Base-by-base conservation (phyloP, 2,797 vertebrate genomes). In the Liasis olivaceus region DNA sequence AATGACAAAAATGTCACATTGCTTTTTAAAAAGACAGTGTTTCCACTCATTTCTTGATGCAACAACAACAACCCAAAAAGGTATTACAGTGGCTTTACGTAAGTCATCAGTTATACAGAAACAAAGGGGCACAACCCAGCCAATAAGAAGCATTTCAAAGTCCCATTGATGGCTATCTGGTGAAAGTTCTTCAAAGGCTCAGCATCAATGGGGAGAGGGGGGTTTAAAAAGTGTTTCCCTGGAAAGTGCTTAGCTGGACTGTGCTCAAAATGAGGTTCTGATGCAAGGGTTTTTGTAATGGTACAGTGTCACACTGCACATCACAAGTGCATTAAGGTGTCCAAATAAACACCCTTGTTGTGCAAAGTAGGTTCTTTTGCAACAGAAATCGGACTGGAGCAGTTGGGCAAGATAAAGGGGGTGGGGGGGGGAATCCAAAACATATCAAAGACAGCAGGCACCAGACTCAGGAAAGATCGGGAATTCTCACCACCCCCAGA, bases 231-330 rank as follows among this genome's bases (percentile, higher is more conserved):
- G 51, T 24, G n/a, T 87, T 88, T 36, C 31, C 20, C 31, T 64
- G 24, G 42, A 93, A 88, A 91, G 92, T 88, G 89, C 92, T 93
- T 84, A 47, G 85, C 69, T 84, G 60, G 86, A 28, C 36, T n/a
- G 11, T 58, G 31, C 60, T 51, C 85, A 92, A 95, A 90, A 96
- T 95, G 97, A 98, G 97, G 97, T 96, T 97, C 96, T 91, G 4
- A 26, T 94, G 72, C 94, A 94, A 95, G 94, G 91, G 95, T 93
- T 87, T 91, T 96, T 94, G 94, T 93, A 96, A 97, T 93, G 97
- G 97, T 97, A 97, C 97, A 96, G 97, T 96, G 95, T 93, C 90
- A 89, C 94, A 96, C 87, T 77, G 96, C 96, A 97, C 97, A 96
- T 95, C 94, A 96, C 95, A 96, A 97, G 97, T 96, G 96, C 97